These are phyloP conservation scores for Sebastes trivittatus DNA, from an alignment of 2,797 vertebrate species.

Conservation along the genomic window DNA sequence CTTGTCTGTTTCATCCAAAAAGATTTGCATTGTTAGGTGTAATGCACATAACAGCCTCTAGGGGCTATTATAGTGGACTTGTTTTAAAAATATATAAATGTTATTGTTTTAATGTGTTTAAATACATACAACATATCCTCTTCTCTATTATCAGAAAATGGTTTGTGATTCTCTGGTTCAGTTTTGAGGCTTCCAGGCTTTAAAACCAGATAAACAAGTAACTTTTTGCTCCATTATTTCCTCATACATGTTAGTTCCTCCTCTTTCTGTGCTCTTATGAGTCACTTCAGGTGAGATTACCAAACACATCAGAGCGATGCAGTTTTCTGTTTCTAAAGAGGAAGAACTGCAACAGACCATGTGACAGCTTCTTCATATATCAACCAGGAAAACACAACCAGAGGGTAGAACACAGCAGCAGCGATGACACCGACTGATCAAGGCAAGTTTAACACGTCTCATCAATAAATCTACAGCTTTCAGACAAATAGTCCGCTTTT, in stretches of 20 bases:
- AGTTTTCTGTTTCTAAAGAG: constrained; percentile 14
- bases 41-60: background rate
- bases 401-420: background rate
- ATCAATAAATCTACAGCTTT: accelerated
- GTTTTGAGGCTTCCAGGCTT: background rate
- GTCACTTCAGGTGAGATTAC: background rate
- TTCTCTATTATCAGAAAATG: accelerated
- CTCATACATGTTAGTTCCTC: background rate
- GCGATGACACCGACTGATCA: constrained; percentile 9
- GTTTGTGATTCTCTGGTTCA: too few relatives aligned
- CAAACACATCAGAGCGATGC: accelerated
- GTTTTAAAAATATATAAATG: background rate
- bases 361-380: constrained; percentile 12
- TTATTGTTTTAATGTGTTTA: background rate
- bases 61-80: background rate
- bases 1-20: background rate
- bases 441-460: constrained; percentile 2
- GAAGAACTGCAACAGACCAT: constrained; percentile 24
- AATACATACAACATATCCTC: accelerated
- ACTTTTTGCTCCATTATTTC: background rate
- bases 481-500: accelerated
- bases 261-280: accelerated
- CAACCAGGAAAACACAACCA: background rate
- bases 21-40: background rate
- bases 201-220: accelerated